Evolutionary conservation across 2,113 vertebrate species (phyloP).

Genomic region (Chamaea fasciata): DNA sequence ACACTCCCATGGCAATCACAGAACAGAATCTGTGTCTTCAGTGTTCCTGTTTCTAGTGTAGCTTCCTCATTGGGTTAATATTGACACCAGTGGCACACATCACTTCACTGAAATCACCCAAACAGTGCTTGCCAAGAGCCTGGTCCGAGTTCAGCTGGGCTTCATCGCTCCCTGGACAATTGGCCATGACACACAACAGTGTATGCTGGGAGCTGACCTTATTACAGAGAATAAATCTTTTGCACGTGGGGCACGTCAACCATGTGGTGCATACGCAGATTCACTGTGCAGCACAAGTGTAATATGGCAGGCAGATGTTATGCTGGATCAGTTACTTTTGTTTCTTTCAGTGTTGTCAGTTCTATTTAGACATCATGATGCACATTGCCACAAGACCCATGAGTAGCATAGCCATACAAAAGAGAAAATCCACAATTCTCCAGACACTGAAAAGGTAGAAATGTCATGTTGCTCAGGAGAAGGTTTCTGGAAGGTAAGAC

Average conservation of each 20-base stretch:
- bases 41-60: not conserved
- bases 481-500: not conserved
- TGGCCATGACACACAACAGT: not conserved
- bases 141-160: not conserved
- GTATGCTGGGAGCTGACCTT: not conserved
- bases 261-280: not conserved
- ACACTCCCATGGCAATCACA: not conserved
- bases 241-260: not conserved
- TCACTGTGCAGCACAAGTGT: not conserved
- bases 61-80: not conserved
- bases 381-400: not conserved
- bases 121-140: not conserved
- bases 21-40: not conserved
- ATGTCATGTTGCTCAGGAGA: not conserved
- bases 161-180: not conserved
- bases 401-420: not conserved
- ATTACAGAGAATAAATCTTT: not conserved
- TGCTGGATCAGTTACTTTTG: not conserved
- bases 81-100: not conserved
- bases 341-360: not conserved
- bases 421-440: not conserved
- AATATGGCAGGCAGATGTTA: slow-evolving; percentile 19
- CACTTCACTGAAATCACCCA: not conserved
- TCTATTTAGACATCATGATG: not conserved
- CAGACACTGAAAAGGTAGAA: not conserved